Evolutionary conservation across 2,797 vertebrate genomes (phyloP).

Genomic region (Cercopithecus hamlyni): DNA sequence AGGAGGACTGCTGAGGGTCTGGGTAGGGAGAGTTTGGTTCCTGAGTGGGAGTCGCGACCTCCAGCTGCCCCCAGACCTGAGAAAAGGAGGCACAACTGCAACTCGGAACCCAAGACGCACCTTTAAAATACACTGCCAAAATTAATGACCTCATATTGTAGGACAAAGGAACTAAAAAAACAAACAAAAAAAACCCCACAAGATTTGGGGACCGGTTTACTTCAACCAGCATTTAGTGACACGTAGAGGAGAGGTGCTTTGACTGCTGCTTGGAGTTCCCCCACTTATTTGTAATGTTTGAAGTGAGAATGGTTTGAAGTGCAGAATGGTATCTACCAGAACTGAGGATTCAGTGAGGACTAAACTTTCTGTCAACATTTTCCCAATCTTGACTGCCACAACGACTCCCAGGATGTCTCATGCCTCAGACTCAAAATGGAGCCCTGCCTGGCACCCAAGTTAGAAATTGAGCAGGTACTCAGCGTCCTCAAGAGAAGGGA

Average conservation of each 20-base stretch:
- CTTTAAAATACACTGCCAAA: neutral
- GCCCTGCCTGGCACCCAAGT: neutral
- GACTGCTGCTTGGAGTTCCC: neutral
- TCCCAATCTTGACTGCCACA: neutral
- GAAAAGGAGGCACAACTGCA: neutral
- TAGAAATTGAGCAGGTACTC: rapidly evolving
- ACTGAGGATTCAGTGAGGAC: neutral
- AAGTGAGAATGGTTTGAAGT: neutral
- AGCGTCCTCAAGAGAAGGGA: rapidly evolving
- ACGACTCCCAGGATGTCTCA: neutral
- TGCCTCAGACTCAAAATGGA: neutral
- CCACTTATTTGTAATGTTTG: neutral
- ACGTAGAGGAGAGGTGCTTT: neutral
- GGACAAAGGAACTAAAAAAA: neutral
- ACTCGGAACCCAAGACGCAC: neutral
- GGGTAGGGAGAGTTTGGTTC: rapidly evolving
- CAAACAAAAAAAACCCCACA: neutral
- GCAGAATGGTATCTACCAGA: neutral
- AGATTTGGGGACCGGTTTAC: too few relatives aligned
- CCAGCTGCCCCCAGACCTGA: neutral
- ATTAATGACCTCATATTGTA: neutral
- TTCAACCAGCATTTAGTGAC: neutral
- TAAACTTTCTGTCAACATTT: neutral
- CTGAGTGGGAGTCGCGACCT: neutral
- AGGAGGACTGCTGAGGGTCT: rapidly evolving